These are phyloP conservation scores for Podilymbus podiceps DNA, from an alignment of 2,113 vertebrate genomes.

Conservation along the genomic window DNA sequence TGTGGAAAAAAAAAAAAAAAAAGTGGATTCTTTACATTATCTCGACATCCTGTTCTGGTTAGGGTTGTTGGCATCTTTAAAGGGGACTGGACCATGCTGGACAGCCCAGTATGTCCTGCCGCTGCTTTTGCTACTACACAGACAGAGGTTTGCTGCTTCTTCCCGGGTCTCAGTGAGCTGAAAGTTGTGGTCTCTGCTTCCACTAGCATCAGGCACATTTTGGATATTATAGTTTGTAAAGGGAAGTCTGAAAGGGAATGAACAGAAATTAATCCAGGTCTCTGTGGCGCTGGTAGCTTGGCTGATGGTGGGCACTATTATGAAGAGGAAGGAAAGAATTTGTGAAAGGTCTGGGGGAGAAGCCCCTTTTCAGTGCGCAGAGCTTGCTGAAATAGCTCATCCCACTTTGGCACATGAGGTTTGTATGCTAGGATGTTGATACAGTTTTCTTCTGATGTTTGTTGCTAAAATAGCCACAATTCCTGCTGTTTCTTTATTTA, in stretches of 20 bases:
- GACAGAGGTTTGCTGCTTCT: not conserved
- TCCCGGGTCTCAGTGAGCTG: not conserved
- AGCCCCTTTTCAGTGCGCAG: not conserved
- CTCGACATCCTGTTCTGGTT: slow-evolving; percentile 36
- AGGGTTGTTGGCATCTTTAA: slow-evolving; percentile 52
- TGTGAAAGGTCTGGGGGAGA: not conserved
- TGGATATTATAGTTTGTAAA: not conserved
- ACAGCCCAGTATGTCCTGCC: not conserved
- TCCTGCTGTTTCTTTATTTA: not conserved
- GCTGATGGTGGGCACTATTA: not conserved
- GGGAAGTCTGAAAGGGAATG: not conserved
- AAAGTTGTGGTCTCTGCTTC: not conserved
- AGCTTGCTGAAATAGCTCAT: not conserved
- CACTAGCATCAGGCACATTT: not conserved
- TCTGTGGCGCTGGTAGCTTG: not conserved
- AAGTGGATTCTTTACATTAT: slow-evolving; percentile 44
- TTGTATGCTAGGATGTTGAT: not conserved
- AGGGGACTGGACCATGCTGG: slow-evolving; percentile 59
- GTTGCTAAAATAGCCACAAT: not conserved
- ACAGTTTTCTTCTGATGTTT: not conserved
- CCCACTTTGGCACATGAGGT: not conserved
- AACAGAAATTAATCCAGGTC: not conserved
- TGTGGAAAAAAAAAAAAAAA: not conserved
- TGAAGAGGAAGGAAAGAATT: not conserved
- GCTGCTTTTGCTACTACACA: not conserved